phyloP scores from a whole-genome alignment of 2,113 vertebrate genomes.

The Phodopus roborovskii region DNA sequence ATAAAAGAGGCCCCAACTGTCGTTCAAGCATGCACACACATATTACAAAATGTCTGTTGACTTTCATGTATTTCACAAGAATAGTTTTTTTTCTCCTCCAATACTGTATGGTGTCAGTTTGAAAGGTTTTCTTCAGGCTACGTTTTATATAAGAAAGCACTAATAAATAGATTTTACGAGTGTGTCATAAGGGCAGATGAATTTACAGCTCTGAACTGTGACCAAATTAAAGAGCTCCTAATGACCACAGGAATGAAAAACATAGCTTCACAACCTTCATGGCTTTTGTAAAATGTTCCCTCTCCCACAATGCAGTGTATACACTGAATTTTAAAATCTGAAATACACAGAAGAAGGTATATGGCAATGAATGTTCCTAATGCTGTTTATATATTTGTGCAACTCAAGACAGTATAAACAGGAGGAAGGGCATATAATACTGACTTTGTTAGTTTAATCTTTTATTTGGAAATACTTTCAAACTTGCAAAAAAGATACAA shows the following conservation, averaged over 20 bases:
- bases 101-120: conserved; percentile 27
- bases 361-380: not conserved
- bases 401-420: not conserved
- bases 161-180: conserved; percentile 71
- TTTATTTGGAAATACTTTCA: conserved; percentile 56
- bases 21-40: conserved; percentile 15
- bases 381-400: conserved; percentile 22
- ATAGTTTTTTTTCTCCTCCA: conserved; percentile 32
- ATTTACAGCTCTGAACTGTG: conserved; percentile 68
- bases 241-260: conserved; percentile 10
- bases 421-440: not conserved
- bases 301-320: not conserved
- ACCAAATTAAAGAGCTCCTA: conserved; percentile 53
- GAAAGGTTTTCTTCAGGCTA: conserved; percentile 48
- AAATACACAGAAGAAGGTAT: not conserved
- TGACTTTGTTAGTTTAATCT: not conserved
- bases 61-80: conserved; percentile 65
- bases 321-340: not conserved
- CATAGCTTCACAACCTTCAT: not conserved
- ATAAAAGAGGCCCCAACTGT: conserved; percentile 20
- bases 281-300: not conserved
- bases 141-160: conserved; percentile 59
- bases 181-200: conserved; percentile 31
- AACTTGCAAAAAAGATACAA: not conserved
- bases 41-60: conserved; percentile 38